Base-by-base conservation (phyloP, 2,797 vertebrate species). In the Helostoma temminkii region DNA sequence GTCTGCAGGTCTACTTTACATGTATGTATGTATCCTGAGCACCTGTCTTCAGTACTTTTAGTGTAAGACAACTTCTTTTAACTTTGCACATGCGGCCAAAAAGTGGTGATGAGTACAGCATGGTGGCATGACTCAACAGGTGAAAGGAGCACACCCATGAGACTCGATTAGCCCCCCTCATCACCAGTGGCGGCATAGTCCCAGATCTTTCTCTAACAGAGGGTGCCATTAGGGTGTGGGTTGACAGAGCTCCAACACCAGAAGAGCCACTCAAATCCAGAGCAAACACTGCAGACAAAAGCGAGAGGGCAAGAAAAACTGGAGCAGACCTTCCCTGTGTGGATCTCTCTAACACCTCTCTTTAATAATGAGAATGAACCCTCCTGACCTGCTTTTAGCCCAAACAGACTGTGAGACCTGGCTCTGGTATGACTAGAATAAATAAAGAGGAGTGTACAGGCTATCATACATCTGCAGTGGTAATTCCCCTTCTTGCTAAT, bases 81-180 rank as follows among this genome's bases (percentile, higher is more conserved):
- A 25, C 18, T n/a, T 66, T 60, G 55, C 47, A 21, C 14, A 57
- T 18, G 26, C 54, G 65, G 74, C 32, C 28, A 61, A 36, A 79
- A 49, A 18, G 50, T 22, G 73, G 41, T 19, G 64, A 75, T 74
- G 74, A 85, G 69, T 73, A 37, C 28, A 52, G 21, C 36, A 59
- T 61, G 25, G 62, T 68, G 77, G 88, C 86, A 80, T 92, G 93
- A 93, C 84, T 92, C 88, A 85, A 85, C 78, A 86, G 78, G 90
- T 84, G 86, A 86, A 85, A 71, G 49, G 32, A 76, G 48, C 90
- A 90, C 90, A 14, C 93, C 93, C 85, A 74, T 58, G 32, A 67
- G 81, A 77, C 54, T 68, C 72, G 76, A 81, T 77, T 49, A 75
- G 63, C 32, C 80, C 79, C 76, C 74, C 76, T 47, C 57, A 60